These are phyloP conservation scores for Bimastos eiseni DNA, from an alignment of 2,888 invertebrate species.

Conservation along the genomic window DNA sequence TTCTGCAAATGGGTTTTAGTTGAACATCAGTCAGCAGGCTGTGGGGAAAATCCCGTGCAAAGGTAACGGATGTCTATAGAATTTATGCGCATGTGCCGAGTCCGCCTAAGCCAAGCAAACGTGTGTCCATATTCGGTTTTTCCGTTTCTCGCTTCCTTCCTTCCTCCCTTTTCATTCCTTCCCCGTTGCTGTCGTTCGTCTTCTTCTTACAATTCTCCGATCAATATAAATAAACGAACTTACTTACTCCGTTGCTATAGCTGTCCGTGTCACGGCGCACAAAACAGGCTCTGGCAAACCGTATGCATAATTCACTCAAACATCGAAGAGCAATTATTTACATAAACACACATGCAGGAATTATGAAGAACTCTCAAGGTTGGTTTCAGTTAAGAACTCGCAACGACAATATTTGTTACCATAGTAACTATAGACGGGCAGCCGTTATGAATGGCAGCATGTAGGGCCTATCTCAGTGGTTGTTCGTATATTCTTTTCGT, in stretches of 20 bases:
- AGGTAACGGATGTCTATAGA: not conserved
- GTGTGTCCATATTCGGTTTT: too few species aligned
- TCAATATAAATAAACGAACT: not conserved
- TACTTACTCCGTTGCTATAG: not conserved
- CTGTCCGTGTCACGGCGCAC: conserved; percentile 9
- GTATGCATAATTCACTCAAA: conserved; percentile 13
- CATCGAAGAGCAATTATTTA: not conserved
- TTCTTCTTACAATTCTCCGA: not conserved
- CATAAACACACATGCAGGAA: not conserved
- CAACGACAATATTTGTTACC: not conserved
- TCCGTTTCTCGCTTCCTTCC: not conserved
- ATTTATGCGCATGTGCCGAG: not conserved
- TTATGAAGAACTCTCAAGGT: not conserved
- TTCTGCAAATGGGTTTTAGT: not conserved
- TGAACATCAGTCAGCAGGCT: not conserved
- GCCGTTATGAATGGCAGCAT: not conserved
- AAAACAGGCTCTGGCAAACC: not conserved
- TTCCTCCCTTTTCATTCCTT: not conserved
- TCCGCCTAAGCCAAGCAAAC: not conserved
- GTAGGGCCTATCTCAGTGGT: too few species aligned
- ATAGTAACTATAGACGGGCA: not conserved
- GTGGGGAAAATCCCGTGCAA: not conserved
- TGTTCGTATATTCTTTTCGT: not conserved
- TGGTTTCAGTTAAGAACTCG: not conserved
- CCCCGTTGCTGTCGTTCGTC: not conserved